phyloP scores from a whole-genome alignment of 2,113 vertebrate species.

The Hypocryptadius cinnamomeus region DNA sequence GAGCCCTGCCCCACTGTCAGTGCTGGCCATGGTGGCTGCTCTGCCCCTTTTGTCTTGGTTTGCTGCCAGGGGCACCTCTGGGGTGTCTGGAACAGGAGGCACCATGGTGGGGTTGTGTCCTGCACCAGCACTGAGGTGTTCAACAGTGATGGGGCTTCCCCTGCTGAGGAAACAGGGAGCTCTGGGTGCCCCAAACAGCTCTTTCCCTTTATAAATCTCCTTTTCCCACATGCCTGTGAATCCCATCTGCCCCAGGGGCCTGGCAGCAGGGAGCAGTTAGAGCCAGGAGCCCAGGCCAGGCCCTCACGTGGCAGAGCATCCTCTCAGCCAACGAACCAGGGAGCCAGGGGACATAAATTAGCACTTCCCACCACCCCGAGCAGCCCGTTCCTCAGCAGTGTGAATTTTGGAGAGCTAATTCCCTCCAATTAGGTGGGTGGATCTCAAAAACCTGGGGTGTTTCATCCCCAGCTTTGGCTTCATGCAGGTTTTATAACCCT shows the following conservation, averaged over 20 bases:
- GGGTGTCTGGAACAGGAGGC: not conserved
- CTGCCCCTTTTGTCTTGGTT: not conserved
- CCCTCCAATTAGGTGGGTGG: not conserved
- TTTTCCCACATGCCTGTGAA: rapidly evolving
- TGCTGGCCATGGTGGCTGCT: not conserved
- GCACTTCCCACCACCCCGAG: not conserved
- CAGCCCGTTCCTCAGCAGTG: not conserved
- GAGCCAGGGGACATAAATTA: not conserved
- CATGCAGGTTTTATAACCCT: not conserved
- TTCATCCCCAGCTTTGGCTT: not conserved
- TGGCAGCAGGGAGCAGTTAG: not conserved
- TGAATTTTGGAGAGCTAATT: not conserved
- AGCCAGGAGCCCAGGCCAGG: not conserved
- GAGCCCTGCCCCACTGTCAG: rapidly evolving
- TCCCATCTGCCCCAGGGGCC: not conserved
- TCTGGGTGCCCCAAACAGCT: rapidly evolving
- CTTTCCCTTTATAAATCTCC: not conserved
- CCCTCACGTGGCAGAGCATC: not conserved
- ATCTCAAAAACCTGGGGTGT: not conserved
- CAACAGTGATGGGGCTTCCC: not conserved
- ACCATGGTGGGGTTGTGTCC: not conserved
- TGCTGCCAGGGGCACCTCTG: not conserved
- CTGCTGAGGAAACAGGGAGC: not conserved
- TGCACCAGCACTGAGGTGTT: not conserved
- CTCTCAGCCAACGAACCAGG: not conserved